phyloP scores from a whole-genome alignment of 2,113 vertebrate genomes.

The Albula goreensis region DNA sequence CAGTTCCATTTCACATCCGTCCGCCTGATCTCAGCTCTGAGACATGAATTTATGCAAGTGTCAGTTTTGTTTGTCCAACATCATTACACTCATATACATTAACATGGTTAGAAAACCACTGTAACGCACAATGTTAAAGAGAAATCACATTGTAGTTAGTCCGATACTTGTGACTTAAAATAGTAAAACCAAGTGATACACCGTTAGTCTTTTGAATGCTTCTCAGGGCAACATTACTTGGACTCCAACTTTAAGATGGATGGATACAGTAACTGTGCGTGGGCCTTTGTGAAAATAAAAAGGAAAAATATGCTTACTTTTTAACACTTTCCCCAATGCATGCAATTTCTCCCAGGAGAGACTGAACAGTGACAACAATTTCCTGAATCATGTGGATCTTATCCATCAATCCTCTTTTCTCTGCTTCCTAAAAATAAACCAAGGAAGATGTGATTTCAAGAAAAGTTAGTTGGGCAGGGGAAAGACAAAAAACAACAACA shows the following conservation, averaged over 20 bases:
- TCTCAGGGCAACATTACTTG: too few relatives aligned
- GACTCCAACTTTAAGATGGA: not conserved
- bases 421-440: constrained; percentile 72
- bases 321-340: constrained; percentile 91
- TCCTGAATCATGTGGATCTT: constrained; percentile 98
- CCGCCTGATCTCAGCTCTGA: not conserved
- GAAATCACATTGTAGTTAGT: not conserved
- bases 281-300: not conserved
- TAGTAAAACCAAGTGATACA: not conserved
- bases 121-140: not conserved
- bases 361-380: constrained; percentile 87
- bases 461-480: constrained; percentile 52
- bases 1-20: not conserved
- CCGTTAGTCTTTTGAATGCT: not conserved
- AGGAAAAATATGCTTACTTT: constrained; percentile 77
- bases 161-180: not conserved
- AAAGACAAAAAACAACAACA: constrained; percentile 30
- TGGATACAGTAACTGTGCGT: too few relatives aligned
- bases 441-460: constrained; percentile 19
- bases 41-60: not conserved
- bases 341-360: constrained; percentile 83
- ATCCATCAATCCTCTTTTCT: constrained; percentile 90
- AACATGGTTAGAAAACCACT: not conserved
- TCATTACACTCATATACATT: not conserved
- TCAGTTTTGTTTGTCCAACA: not conserved